phyloP scores from a whole-genome alignment of 2,888 invertebrate species.

The Erebia aethiops region DNA sequence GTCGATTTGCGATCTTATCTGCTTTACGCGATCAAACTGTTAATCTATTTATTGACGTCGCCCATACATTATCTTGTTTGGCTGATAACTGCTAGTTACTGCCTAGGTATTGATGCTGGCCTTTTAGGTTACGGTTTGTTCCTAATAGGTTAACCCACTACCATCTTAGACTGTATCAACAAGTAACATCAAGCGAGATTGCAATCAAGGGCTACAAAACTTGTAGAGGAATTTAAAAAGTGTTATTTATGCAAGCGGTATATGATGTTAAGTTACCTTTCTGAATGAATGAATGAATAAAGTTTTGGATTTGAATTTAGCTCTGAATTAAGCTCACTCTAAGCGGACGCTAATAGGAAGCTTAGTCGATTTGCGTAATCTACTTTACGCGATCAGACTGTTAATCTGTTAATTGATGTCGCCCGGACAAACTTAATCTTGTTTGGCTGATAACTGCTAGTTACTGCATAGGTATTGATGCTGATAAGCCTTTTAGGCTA shows the following conservation, averaged over 20 bases:
- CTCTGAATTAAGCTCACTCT: background rate
- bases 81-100: slow-evolving; percentile 17
- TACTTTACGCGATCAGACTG: slow-evolving; percentile 38
- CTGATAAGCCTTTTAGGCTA: background rate
- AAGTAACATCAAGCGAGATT: no score
- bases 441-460: slow-evolving; percentile 13
- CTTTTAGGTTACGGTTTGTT: background rate
- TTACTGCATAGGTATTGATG: slow-evolving; percentile 6
- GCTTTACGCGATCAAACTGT: slow-evolving; percentile 38
- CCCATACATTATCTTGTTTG: slow-evolving; percentile 22
- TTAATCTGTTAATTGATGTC: slow-evolving; percentile 59
- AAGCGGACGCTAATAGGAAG: slow-evolving; percentile 8
- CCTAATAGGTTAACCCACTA: no score
- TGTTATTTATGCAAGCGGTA: no score
- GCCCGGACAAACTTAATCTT: slow-evolving; percentile 24
- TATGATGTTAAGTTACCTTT: no score
- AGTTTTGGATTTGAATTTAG: background rate
- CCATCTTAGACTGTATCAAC: no score
- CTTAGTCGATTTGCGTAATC: slow-evolving; percentile 36
- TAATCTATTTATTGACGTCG: slow-evolving; percentile 59
- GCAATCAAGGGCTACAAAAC: no score
- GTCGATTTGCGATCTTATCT: slow-evolving; percentile 36
- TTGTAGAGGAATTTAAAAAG: no score
- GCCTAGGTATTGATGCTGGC: background rate
- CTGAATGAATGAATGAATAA: background rate